Percentiles rank a stretch among this genome's conserved stretches.
Conservation (phyloP, 2,113 vertebrate species). For the Alligator sinensis region DNA sequence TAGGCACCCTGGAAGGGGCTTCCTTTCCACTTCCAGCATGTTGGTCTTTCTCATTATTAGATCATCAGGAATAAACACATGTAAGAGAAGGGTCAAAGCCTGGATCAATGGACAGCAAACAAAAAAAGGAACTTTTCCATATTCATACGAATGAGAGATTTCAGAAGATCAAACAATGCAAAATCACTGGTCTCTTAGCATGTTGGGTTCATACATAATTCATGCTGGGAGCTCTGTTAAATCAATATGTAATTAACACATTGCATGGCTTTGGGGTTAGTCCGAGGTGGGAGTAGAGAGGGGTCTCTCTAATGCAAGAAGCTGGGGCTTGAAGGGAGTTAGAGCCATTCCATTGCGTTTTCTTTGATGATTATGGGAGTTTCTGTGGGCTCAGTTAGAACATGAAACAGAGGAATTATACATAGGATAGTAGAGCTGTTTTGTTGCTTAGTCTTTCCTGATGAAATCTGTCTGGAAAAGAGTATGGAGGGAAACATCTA, state of each 20-base stretch:
- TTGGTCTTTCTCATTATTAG: constrained; percentile 57
- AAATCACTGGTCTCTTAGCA: constrained; percentile 12
- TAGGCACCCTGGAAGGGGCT: constrained; percentile 43
- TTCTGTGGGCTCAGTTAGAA: not conserved
- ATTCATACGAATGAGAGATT: constrained; percentile 53
- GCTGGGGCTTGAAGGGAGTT: not conserved
- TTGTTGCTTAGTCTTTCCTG: not conserved
- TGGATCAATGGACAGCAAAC: constrained; percentile 59
- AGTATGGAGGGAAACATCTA: not conserved
- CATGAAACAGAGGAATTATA: not conserved
- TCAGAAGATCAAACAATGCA: constrained; percentile 50
- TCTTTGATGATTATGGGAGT: not conserved
- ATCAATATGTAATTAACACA: constrained; percentile 21
- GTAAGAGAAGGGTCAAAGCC: constrained; percentile 18
- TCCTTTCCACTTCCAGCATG: constrained; percentile 27
- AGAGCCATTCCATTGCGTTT: not conserved
- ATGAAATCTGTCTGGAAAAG: not conserved
- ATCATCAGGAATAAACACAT: constrained; percentile 50
- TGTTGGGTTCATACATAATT: constrained; percentile 39
- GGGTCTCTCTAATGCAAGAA: not conserved
- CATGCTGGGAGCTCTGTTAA: not conserved
- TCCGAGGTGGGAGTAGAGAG: not conserved
- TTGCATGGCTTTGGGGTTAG: not conserved
- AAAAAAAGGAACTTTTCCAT: constrained; percentile 59
- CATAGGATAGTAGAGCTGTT: not conserved